A percentile compares a stretch with the other conserved stretches of the same genome.
These are phyloP conservation scores for Corydoras maculifer DNA, from an alignment of 2,113 vertebrate genomes.

Conservation along the genomic window DNA sequence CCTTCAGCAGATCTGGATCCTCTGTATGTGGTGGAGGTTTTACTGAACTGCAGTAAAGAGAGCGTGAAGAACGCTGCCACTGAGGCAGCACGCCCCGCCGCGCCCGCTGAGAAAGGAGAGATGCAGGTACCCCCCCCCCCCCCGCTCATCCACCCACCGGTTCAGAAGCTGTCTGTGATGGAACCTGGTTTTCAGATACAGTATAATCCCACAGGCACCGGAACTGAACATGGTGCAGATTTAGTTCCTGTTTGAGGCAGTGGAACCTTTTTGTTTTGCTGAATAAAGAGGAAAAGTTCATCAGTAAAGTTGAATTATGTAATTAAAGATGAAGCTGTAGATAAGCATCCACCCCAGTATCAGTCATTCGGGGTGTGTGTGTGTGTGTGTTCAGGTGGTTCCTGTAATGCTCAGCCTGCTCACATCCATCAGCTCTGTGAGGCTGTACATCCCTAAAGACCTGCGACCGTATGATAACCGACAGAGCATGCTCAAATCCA, in stretches of 20 bases:
- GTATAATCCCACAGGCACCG: too few relatives aligned
- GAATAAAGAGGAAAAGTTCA: too few relatives aligned
- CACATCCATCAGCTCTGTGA: conserved; percentile 88
- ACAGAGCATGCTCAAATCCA: conserved; percentile 92
- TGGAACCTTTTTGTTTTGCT: too few relatives aligned
- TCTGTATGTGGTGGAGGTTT: conserved; percentile 86
- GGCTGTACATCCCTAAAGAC: conserved; percentile 94
- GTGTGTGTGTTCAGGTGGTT: conserved; percentile 73
- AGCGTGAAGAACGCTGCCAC: conserved; percentile 87
- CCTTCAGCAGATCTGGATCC: conserved; percentile 79
- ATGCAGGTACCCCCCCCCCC: conserved; percentile 78
- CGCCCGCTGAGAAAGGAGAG: conserved; percentile 82
- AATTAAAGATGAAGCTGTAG: too few relatives aligned
- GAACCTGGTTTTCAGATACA: too few relatives aligned
- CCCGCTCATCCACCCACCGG: too few relatives aligned
- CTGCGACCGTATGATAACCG: conserved; percentile 86
- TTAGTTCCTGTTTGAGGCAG: too few relatives aligned
- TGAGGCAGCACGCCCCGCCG: conserved; percentile 82
- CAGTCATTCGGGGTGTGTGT: too few relatives aligned
- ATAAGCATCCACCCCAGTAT: too few relatives aligned
- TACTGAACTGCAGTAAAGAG: conserved; percentile 89
- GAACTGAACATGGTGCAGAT: too few relatives aligned
- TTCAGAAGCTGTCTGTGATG: too few relatives aligned
- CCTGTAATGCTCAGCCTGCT: conserved; percentile 89
- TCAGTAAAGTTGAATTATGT: too few relatives aligned